A percentile compares a stretch with the other conserved stretches of the same genome.
Evolutionary conservation across 1,140 invertebrate genomes (phyloP).

Genomic region (Eupristina koningsbergeri): DNA sequence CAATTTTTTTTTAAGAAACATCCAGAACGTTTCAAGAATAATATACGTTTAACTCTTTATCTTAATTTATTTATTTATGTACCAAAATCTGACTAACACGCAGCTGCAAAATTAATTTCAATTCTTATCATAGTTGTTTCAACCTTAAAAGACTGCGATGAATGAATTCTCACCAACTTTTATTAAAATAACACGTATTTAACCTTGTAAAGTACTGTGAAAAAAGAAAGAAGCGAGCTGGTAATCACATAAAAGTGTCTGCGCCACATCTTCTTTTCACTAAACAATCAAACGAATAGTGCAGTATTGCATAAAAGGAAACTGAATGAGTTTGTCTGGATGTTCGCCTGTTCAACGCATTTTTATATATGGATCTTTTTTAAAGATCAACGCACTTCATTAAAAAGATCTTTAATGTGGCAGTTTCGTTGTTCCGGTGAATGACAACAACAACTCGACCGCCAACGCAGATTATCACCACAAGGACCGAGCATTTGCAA

Average conservation of each 20-base stretch:
- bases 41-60: too few relatives aligned
- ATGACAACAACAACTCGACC: neutral
- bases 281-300: conserved; percentile 5
- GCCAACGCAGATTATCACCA: neutral
- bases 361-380: conserved; percentile 6
- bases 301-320: neutral
- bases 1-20: too few relatives aligned
- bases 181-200: too few relatives aligned
- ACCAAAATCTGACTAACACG: too few relatives aligned
- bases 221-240: too few relatives aligned
- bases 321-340: neutral
- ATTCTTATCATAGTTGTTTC: too few relatives aligned
- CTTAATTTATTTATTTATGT: too few relatives aligned
- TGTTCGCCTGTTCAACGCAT: neutral
- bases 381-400: conserved; percentile 20
- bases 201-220: too few relatives aligned
- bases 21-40: too few relatives aligned
- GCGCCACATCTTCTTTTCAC: neutral
- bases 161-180: too few relatives aligned
- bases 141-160: too few relatives aligned
- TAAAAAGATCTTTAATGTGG: conserved; percentile 29
- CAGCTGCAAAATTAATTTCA: too few relatives aligned
- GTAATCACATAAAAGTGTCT: neutral
- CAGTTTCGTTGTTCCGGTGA: neutral
- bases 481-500: neutral